Conservation (phyloP, 2,888 invertebrate genomes). For the Drosophila siamana region DNA sequence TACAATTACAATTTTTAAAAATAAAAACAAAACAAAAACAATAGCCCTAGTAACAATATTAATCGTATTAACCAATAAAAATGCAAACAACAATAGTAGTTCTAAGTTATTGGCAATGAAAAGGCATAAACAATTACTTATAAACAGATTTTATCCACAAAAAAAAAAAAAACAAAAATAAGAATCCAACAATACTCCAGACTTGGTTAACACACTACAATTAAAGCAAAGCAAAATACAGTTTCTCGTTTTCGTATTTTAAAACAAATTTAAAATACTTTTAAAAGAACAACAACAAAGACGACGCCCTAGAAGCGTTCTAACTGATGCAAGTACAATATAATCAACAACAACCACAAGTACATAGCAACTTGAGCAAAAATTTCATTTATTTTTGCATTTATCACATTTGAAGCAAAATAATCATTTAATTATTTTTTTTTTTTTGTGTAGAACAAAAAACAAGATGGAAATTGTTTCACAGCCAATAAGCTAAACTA, state of each 20-base stretch:
- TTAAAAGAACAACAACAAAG: slow-evolving; percentile 42
- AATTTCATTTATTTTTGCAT: slow-evolving; percentile 57
- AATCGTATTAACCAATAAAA: slow-evolving; percentile 69
- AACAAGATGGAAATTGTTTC: slow-evolving; percentile 50
- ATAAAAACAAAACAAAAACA: slow-evolving; percentile 32
- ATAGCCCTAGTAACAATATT: slow-evolving; percentile 71
- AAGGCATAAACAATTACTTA: slow-evolving; percentile 22
- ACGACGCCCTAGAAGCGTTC: slow-evolving; percentile 40
- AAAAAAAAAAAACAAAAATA: slow-evolving; percentile 11
- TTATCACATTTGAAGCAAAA: slow-evolving; percentile 45
- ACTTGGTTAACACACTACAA: slow-evolving; percentile 38
- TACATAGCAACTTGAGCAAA: slow-evolving; percentile 57
- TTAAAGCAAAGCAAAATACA: slow-evolving; percentile 30
- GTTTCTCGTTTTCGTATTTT: slow-evolving; percentile 74
- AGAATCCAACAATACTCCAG: slow-evolving; percentile 26
- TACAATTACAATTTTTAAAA: slow-evolving; percentile 51
- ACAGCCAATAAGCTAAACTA: slow-evolving; percentile 74
- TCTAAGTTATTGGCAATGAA: slow-evolving; percentile 73
- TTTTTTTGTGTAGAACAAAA: slow-evolving; percentile 47
- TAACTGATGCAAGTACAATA: slow-evolving; percentile 83
- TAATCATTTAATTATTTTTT: slow-evolving; percentile 31
- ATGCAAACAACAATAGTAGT: slow-evolving; percentile 63
- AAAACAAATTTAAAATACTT: slow-evolving; percentile 58
- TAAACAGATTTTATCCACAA: slow-evolving; percentile 50
- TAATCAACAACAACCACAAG: slow-evolving; percentile 32